Evolutionary conservation across 2,797 vertebrate species (phyloP).

Genomic region (Oceanodroma leucorhoa): DNA sequence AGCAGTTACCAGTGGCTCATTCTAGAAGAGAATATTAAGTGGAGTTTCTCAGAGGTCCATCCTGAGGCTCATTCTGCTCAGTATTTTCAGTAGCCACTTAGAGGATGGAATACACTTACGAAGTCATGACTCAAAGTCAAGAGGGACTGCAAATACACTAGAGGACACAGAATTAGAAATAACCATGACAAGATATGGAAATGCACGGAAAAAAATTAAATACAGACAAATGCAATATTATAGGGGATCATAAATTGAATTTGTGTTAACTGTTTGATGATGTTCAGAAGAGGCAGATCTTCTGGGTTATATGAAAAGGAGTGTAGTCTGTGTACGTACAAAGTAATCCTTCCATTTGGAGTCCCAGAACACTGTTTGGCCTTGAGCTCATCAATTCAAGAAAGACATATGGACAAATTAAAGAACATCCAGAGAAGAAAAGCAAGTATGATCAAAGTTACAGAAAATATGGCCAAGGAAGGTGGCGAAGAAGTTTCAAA

Average conservation of each 20-base stretch:
- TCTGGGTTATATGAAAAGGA: background rate
- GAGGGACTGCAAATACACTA: background rate
- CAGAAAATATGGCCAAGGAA: background rate
- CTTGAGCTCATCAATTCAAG: background rate
- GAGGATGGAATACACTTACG: background rate
- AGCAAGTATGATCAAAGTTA: background rate
- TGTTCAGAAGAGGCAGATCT: background rate
- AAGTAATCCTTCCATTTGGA: background rate
- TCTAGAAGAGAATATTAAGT: background rate
- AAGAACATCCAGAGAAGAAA: background rate
- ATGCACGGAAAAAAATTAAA: background rate
- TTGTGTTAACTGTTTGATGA: background rate
- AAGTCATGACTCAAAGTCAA: background rate
- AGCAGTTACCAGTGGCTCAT: background rate
- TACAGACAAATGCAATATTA: background rate
- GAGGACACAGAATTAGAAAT: background rate
- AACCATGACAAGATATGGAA: background rate
- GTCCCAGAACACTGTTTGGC: background rate
- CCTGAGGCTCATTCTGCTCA: background rate
- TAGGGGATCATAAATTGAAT: background rate
- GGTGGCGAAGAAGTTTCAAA: background rate
- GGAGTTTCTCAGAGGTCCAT: background rate
- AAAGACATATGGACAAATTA: background rate
- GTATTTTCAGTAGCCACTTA: background rate
- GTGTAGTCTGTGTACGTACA: accelerated